Percentiles rank a stretch among this genome's conserved stretches.
phyloP scores from a whole-genome alignment of 2,113 vertebrate species.

The Ageneiosus marmoratus region DNA sequence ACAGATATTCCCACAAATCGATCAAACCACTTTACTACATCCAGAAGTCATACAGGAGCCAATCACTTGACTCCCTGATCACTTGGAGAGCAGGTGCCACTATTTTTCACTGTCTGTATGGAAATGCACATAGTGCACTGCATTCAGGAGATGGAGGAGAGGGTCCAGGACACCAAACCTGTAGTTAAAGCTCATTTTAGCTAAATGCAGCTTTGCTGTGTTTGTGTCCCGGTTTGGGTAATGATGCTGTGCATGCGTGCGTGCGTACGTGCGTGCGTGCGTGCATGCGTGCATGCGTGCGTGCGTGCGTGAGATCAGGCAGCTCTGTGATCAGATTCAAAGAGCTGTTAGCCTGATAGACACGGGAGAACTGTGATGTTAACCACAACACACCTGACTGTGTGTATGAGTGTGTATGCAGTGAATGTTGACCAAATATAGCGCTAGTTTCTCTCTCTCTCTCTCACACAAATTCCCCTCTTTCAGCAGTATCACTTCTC shows the following conservation, averaged over 20 bases:
- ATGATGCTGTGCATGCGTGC: conserved; percentile 72
- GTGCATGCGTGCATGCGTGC: not conserved
- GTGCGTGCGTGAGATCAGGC: conserved; percentile 47
- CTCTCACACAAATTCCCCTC: conserved; percentile 52
- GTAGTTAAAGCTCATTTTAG: conserved; percentile 65
- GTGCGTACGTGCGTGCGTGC: conserved; percentile 60
- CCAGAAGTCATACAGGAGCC: conserved; percentile 27
- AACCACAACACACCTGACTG: conserved; percentile 75
- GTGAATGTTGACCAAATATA: conserved; percentile 56
- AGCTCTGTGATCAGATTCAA: conserved; percentile 87
- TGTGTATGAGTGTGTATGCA: not conserved
- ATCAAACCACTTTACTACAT: conserved; percentile 36
- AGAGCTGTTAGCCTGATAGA: conserved; percentile 84
- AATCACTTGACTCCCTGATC: conserved; percentile 28
- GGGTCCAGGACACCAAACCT: conserved; percentile 26
- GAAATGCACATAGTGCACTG: conserved; percentile 43
- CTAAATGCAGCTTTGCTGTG: conserved; percentile 80
- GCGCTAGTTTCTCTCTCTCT: no score
- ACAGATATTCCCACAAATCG: conserved; percentile 30
- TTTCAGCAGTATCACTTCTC: conserved; percentile 78
- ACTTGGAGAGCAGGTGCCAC: conserved; percentile 9
- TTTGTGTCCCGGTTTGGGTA: conserved; percentile 78
- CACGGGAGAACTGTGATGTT: conserved; percentile 76
- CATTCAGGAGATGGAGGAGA: conserved; percentile 42
- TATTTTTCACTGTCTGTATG: conserved; percentile 51